Conservation (phyloP, 2,797 vertebrate species). For the Nyctalus aviator region DNA sequence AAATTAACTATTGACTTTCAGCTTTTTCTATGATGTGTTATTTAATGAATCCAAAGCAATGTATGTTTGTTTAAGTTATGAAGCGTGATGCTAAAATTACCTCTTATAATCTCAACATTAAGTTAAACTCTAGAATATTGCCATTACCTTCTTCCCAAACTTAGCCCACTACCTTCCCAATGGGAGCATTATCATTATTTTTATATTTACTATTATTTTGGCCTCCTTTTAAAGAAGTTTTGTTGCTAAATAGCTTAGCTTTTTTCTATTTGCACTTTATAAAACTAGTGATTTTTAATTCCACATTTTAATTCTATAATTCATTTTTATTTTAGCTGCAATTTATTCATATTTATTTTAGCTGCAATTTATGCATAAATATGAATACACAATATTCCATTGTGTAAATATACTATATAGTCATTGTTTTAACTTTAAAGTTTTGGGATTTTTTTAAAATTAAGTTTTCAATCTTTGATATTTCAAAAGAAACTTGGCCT, state of each 20-base stretch:
- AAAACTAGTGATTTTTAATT: neutral
- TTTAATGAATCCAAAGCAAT: slow-evolving; percentile 24
- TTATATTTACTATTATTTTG: neutral
- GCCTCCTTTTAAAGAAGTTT: neutral
- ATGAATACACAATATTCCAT: neutral
- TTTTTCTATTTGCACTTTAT: neutral
- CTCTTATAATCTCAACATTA: neutral
- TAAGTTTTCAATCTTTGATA: neutral
- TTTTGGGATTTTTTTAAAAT: neutral
- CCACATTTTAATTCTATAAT: neutral
- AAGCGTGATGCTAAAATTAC: neutral
- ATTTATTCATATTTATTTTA: neutral
- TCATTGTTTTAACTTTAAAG: neutral
- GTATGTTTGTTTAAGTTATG: neutral
- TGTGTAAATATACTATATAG: neutral
- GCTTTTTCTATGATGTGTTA: neutral
- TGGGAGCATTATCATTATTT: neutral
- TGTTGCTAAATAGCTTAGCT: neutral
- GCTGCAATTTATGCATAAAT: neutral
- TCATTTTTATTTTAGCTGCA: neutral
- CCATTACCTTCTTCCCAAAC: neutral
- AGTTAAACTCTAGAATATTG: neutral
- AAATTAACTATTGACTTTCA: slow-evolving; percentile 33
- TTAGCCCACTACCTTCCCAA: neutral
- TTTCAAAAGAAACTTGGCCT: slow-evolving; percentile 14